phyloP scores from a whole-genome alignment of 2,797 vertebrate genomes.

The Takifugu rubripes region DNA sequence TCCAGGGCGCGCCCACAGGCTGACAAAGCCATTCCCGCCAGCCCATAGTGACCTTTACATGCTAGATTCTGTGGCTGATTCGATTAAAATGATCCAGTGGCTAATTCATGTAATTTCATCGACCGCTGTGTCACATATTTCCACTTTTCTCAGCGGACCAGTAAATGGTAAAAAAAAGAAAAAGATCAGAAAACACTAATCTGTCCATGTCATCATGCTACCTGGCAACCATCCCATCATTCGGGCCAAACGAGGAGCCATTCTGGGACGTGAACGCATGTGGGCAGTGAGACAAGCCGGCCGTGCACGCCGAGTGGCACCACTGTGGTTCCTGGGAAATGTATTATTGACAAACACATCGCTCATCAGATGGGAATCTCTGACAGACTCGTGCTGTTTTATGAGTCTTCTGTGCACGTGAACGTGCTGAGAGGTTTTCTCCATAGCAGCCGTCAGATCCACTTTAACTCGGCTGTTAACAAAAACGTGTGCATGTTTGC shows the following conservation, averaged over 20 bases:
- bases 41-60: constrained; percentile 52
- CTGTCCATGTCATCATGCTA: constrained; percentile 3
- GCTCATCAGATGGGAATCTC: constrained; percentile 20
- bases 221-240: constrained; percentile 10
- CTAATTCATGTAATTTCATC: constrained; percentile 40
- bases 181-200: not conserved
- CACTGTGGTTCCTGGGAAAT: constrained; percentile 29
- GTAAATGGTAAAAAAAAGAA: not conserved
- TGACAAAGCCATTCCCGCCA: constrained; percentile 23
- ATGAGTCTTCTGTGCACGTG: not conserved
- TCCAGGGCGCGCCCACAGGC: not conserved
- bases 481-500: not conserved
- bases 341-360: constrained; percentile 43
- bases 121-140: constrained; percentile 19
- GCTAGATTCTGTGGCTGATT: constrained; percentile 54
- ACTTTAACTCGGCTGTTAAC: not conserved
- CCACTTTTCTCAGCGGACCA: constrained; percentile 9
- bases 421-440: constrained; percentile 11
- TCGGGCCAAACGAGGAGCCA: constrained; percentile 7
- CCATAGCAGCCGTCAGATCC: constrained; percentile 4
- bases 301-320: constrained; percentile 15
- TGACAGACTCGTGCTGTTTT: not conserved
- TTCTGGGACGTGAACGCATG: constrained; percentile 6
- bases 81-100: constrained; percentile 44
- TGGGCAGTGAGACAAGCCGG: constrained; percentile 17